These are phyloP conservation scores for Laupala kohalensis DNA, from an alignment of 1,140 invertebrate species.

Conservation along the genomic window DNA sequence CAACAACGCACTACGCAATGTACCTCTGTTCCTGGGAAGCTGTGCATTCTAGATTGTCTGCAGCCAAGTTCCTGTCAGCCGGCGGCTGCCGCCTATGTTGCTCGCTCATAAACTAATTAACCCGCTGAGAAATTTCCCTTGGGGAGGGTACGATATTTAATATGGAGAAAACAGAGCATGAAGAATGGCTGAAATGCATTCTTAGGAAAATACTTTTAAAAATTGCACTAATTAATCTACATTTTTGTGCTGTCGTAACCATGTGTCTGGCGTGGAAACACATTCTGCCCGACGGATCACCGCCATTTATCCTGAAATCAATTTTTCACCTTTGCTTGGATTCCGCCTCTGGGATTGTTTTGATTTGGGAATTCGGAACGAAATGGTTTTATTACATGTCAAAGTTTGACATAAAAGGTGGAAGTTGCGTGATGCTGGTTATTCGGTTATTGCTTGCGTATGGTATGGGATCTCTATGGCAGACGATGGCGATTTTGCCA, in stretches of 20 bases:
- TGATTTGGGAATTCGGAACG: neutral
- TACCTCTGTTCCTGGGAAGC: no score
- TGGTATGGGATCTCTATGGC: no score
- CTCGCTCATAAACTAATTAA: no score
- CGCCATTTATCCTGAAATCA: neutral
- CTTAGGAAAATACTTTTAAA: neutral
- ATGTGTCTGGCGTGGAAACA: neutral
- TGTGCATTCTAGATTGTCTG: no score
- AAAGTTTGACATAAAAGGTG: neutral
- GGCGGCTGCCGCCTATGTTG: no score
- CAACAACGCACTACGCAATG: no score
- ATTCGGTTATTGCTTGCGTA: no score
- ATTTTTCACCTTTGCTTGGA: neutral
- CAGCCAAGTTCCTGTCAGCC: no score
- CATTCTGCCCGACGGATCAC: neutral
- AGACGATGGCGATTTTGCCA: no score
- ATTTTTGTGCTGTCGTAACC: neutral
- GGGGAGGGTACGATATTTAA: neutral
- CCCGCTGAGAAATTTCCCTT: neutral
- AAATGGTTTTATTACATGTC: neutral
- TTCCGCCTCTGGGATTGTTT: neutral
- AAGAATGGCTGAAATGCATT: neutral
- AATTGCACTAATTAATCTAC: neutral
- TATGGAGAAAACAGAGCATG: neutral
- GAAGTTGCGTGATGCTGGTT: no score